phyloP scores from a whole-genome alignment of 2,113 vertebrate species.

The Tupaia chinensis region DNA sequence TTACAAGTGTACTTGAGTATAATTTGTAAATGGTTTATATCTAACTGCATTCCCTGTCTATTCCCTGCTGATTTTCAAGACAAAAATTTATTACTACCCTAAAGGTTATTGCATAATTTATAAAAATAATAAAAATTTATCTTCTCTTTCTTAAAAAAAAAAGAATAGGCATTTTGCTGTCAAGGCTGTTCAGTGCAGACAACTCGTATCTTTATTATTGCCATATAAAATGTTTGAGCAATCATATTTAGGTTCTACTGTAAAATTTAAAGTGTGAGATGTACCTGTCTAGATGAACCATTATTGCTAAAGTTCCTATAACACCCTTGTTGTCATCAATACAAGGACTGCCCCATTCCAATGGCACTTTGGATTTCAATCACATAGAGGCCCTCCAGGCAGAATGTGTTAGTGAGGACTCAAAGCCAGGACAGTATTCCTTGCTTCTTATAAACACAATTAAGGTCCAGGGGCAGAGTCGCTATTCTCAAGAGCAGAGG shows the following conservation, averaged over 20 bases:
- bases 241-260: slow-evolving; percentile 59
- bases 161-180: slow-evolving; percentile 42
- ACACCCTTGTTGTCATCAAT: not conserved
- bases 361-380: slow-evolving; percentile 41
- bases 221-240: slow-evolving; percentile 57
- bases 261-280: slow-evolving; percentile 63
- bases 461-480: slow-evolving; percentile 41
- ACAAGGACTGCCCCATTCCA: not conserved
- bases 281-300: slow-evolving; percentile 44
- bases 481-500: slow-evolving; percentile 57
- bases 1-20: slow-evolving; percentile 59
- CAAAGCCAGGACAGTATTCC: slow-evolving; percentile 25
- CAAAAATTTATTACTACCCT: slow-evolving; percentile 64
- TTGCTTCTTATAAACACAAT: slow-evolving; percentile 10
- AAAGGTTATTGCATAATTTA: slow-evolving; percentile 77
- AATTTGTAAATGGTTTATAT: slow-evolving; percentile 72
- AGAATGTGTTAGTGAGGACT: slow-evolving; percentile 39
- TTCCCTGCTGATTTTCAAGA: slow-evolving; percentile 66
- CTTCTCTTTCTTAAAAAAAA: slow-evolving; percentile 65
- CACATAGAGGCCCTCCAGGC: not conserved
- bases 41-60: slow-evolving; percentile 65
- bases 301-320: slow-evolving; percentile 35
- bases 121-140: slow-evolving; percentile 77
- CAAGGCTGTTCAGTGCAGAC: slow-evolving; percentile 41
- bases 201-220: slow-evolving; percentile 68